Base-by-base conservation (phyloP, 2,797 vertebrate species). In the Mareca penelope region DNA sequence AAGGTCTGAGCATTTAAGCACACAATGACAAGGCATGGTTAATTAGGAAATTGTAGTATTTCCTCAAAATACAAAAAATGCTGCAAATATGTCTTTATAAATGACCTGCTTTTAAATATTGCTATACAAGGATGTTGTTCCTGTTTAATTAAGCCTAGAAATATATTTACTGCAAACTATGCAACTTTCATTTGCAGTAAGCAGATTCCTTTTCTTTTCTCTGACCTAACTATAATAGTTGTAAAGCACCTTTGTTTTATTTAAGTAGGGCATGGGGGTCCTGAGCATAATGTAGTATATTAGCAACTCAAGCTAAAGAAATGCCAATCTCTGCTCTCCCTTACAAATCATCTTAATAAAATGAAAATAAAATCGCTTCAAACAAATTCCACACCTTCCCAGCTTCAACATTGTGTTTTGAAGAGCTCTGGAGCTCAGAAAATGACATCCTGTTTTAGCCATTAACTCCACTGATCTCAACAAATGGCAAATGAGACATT, bases 131-230 rank as follows among this genome's bases (percentile, higher is more conserved):
- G 60, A 12, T 31, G 42, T 48, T 78, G 5, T 31, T 88, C 17
- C 39, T 88, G 70, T 82, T 81, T 93, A 92, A 93, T 88, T 95
- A 81, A 80, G 40, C n/a, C 55, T 55, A 63, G 42, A 69, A 90
- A 88, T 22, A 39, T 63, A 44, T 89, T 94, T 85, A 68, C 40
- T 88, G 35, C 52, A 81, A 67, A 69, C 23, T 33, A 15, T 35
- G 50, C 24, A 81, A 40, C 17, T 64, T 67, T 56, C 1, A 17
- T 60, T 85, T 39, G 18, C 77, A 40, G 7, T 4, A 9, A 63
- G 39, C 17, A 46, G 24, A 44, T 46, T 56, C 24, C n/a, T 88
- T 69, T 92, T 24, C 46, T 39, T 93, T 71, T 23, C 29, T 67
- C 56, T 75, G 53, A 71, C 50, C 44, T 16, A 77, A 44, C 40